Evolutionary conservation across 2,113 vertebrate genomes (phyloP).

Genomic region (Sturnira hondurensis): DNA sequence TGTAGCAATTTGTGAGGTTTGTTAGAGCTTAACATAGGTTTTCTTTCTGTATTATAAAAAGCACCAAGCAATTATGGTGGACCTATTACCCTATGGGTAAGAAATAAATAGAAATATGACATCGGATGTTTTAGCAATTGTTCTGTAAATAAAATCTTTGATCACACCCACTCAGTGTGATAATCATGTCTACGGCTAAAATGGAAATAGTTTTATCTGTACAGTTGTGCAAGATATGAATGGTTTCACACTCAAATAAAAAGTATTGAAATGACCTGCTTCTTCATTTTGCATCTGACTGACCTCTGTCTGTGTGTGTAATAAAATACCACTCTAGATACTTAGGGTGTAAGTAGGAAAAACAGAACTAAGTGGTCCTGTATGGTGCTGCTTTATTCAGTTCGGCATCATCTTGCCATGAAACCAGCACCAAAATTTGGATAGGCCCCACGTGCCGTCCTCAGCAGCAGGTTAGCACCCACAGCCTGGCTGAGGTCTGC

Average conservation of each 20-base stretch:
- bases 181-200: conserved; percentile 88
- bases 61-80: conserved; percentile 95
- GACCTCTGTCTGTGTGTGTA: neutral
- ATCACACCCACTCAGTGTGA: conserved; percentile 87
- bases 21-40: conserved; percentile 96
- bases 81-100: conserved; percentile 99
- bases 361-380: neutral
- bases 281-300: conserved; percentile 43
- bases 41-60: conserved; percentile 95
- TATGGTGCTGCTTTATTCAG: neutral
- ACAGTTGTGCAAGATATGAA: conserved; percentile 86
- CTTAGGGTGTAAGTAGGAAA: neutral
- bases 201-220: conserved; percentile 89
- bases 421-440: neutral
- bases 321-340: neutral
- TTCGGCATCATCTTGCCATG: neutral
- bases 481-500: conserved; percentile 47
- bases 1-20: conserved; percentile 91
- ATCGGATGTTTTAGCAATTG: conserved; percentile 90
- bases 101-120: conserved; percentile 96
- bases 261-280: conserved; percentile 72
- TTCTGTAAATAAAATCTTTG: conserved; percentile 99
- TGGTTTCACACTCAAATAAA: conserved; percentile 87
- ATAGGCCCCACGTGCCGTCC: neutral
- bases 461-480: neutral